Base-by-base conservation (phyloP, 2,113 vertebrate genomes). In the Sapajus apella region DNA sequence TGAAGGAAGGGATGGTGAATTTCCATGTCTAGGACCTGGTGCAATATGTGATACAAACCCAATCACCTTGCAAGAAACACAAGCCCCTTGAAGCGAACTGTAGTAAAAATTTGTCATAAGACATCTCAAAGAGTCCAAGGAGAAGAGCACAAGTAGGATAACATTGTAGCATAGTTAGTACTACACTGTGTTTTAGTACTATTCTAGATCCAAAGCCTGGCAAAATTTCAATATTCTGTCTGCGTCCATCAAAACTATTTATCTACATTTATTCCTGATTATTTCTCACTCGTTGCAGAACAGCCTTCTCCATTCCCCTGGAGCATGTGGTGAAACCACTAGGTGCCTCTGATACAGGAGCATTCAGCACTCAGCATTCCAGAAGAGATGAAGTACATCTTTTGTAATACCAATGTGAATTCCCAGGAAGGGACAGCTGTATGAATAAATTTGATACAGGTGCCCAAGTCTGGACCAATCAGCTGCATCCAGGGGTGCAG, bases 1-100 rank as follows among this genome's bases (percentile, higher is more conserved):
- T 75, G 8, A 96, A 82, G 75, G 32, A 86, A 96, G 4, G 1
- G 8, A 64, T 72, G 27, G 8, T 75, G 40, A 73, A 30, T 64
- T 56, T 32, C 7, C 94, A 16, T 68, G 25, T 73, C 35, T 40
- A 66, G 8, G 13, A 77, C 73, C 1, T 83, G 13, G 9, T 2
- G 66, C 9, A 70, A 35, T 27, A 94, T 40, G 66, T 75, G 8
- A 56, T 86, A 66, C 2, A 82, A 87, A 70, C 0, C 2, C 83
- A 52, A 79, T 58, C 3, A 21, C 37, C 23, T 94, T 87, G 7
- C 8, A 66, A 83, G 52, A 97, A 92, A 86, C 37, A 85, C 7
- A 76, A 70, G 8, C 32, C 16, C 14, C 70, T 23, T 77, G 37
- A 81, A 87, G 13, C 6, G 23, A 58, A 52, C 12, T 92, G 56